Base-by-base conservation (phyloP, 2,888 invertebrate genomes). In the Protonemura montana region DNA sequence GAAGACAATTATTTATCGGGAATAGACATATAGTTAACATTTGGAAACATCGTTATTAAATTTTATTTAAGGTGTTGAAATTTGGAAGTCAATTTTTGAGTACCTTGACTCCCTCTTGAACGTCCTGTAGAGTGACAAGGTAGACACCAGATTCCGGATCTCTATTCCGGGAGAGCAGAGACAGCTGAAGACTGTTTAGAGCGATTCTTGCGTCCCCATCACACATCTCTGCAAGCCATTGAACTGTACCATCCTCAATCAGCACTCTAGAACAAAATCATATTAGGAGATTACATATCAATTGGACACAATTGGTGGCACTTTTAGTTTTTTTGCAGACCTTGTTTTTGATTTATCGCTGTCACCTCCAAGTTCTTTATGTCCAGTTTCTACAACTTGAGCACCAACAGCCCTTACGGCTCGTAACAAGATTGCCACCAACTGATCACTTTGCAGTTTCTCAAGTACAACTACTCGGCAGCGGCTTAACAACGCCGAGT, bases 191-290 rank as follows among this genome's bases (percentile, higher is more conserved):
- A 88, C 95, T 95, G 87, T 95, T 95, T 78, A 97, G 92, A 16
- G 96, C 96, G 89, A 95, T 94, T 88, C 97, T 92, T 6, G 97
- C 97, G 92, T 97, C 97, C 0, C 97, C 97, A 91, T 96, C 97
- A 90, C 95, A 95, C 86, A 96, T 94, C 90, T 95, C 95, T 0
- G 96, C 95, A 85, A 97, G 90, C 94, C 95, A 95, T 86, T 92
- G 91, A 84, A 97, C 89, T 0, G 96, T 95, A 76, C 92, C 92
- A 87, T 92, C 92, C 89, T 95, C 94, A 86, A 93, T 92, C 7
- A 90, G 88, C 82, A 90, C 87, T 29, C 90, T 90, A 87, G 85
- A 89, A 88, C 86, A 92, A 89, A 88, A 5, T 2, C 7, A 78
- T 78, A 25, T 3, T 59, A 21, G n/a, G 7, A 16, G 21, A 10